phyloP scores from a whole-genome alignment of 2,888 invertebrate species.

The Andricus quercusramuli region DNA sequence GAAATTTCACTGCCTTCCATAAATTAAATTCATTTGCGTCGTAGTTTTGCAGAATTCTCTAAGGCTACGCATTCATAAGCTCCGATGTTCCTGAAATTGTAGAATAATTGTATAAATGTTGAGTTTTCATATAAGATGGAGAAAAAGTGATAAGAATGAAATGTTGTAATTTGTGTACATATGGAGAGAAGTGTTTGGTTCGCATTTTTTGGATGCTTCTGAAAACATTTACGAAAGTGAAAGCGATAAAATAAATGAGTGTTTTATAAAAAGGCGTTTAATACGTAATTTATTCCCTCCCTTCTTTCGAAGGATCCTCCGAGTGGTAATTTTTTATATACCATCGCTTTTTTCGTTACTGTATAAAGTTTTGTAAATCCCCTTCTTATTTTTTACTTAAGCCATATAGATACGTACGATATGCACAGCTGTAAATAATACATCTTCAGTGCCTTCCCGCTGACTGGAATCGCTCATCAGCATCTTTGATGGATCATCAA shows the following conservation, averaged over 20 bases:
- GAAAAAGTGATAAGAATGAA: slow-evolving; percentile 7
- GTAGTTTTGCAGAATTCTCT: background rate
- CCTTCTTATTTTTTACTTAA: background rate
- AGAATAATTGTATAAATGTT: slow-evolving; percentile 43
- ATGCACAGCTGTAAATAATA: slow-evolving; percentile 8
- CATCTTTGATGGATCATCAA: background rate
- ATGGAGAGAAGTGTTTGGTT: slow-evolving; percentile 32
- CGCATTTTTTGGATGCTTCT: slow-evolving; percentile 23
- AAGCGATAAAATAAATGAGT: background rate
- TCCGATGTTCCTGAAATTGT: slow-evolving; percentile 61
- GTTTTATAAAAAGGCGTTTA: background rate
- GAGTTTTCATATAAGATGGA: slow-evolving; percentile 17
- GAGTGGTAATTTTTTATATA: slow-evolving; percentile 3
- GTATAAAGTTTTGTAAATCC: slow-evolving; percentile 11
- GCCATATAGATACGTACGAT: slow-evolving; percentile 21
- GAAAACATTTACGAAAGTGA: slow-evolving; percentile 12
- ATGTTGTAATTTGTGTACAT: slow-evolving; percentile 35
- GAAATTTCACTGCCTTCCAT: background rate
- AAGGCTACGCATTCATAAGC: slow-evolving; percentile 44
- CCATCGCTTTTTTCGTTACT: background rate
- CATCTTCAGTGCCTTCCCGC: background rate
- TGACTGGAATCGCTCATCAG: background rate
- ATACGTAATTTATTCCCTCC: slow-evolving; percentile 3
- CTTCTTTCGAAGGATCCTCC: background rate
- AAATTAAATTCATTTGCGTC: background rate